phyloP scores from a whole-genome alignment of 2,888 invertebrate species.

The Suillia variegata region DNA sequence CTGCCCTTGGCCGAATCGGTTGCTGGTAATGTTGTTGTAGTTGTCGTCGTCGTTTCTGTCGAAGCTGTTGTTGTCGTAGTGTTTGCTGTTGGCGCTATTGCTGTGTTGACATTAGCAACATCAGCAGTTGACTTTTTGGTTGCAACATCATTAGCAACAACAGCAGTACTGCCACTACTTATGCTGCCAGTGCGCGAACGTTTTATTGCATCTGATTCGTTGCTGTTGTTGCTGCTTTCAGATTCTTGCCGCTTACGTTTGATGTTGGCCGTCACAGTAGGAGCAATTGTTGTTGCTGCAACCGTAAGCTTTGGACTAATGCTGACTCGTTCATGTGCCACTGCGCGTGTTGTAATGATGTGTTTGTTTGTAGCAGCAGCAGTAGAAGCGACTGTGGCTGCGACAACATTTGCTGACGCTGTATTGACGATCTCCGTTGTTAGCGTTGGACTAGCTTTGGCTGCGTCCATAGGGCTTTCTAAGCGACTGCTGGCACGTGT shows the following conservation, averaged over 20 bases:
- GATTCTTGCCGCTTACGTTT: slow-evolving; percentile 82
- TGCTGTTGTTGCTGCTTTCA: slow-evolving; percentile 64
- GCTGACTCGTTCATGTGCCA: slow-evolving; percentile 37
- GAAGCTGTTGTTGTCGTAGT: slow-evolving; percentile 14
- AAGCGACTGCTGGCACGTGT: slow-evolving; percentile 73
- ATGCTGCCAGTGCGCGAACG: slow-evolving; percentile 30
- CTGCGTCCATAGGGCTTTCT: slow-evolving; percentile 68
- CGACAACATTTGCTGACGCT: slow-evolving; percentile 2
- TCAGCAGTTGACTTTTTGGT: slow-evolving; percentile 19
- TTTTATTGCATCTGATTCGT: slow-evolving; percentile 30
- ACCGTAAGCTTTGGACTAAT: slow-evolving; percentile 44
- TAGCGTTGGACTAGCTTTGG: slow-evolving; percentile 47
- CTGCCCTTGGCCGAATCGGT: not conserved
- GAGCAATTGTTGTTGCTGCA: slow-evolving; percentile 11
- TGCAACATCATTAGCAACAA: slow-evolving; percentile 11
- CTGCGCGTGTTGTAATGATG: slow-evolving; percentile 33
- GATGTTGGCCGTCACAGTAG: slow-evolving; percentile 9
- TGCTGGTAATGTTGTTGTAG: slow-evolving; percentile 7
- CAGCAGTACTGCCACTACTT: slow-evolving; percentile 59
- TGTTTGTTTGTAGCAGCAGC: slow-evolving; percentile 28
- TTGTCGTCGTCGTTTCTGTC: slow-evolving; percentile 13
- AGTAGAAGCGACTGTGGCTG: slow-evolving; percentile 13
- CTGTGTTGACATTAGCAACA: not conserved
- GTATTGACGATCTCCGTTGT: slow-evolving; percentile 19
- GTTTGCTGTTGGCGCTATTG: slow-evolving; percentile 15